Evolutionary conservation across 2,888 invertebrate genomes (phyloP), one percentile per base, ranked within the genome.

Genomic region (Slavum lentiscoides): DNA sequence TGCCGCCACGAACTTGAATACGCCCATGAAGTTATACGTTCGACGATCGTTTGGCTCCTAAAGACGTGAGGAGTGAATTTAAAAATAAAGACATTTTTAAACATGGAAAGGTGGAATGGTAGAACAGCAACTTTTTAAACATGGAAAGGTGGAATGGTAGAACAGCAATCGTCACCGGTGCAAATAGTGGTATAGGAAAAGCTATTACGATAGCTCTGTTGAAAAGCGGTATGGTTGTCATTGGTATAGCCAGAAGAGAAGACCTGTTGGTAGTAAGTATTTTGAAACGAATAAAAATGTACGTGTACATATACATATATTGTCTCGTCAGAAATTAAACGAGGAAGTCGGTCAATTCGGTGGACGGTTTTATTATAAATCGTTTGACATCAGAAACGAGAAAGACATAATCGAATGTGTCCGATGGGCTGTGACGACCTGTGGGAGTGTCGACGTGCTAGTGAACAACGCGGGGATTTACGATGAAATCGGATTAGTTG

Each of bases 131-230:
- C 30, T 66, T 43, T 49, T 4, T 19, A 19, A 43, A 13, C 1
- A 82, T 82, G 82, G 77, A 82, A 21, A 67, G 76, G 17, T 82
- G 82, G 82, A 76, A 30, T 8, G 15, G 43, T n/a, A 62, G 72
- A 66, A 66, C 77, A 2, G 82, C 82, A 9, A 62, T 82, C 8
- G 76, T 82, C 8, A 82, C 82, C 3, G 82, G 82, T 0, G 77
- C 66, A 1, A 61, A 21, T 7, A 43, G 61, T 3, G 77, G 82
- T 17, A 82, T 82, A 43, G 82, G 82, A 17, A 77, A 66, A 59
- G 23, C 81, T 5, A 66, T 74, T 17, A 39, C 30, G 0, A 59
- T 17, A 67, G 66, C 39, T 4, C 21, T 81, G 23, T 5, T 74
- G 43, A 66, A 67, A 49, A 43, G 21, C 0, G 66, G 74, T 7